Evolutionary conservation across 2,888 invertebrate species (phyloP).

Genomic region (Oxytorus armatus): DNA sequence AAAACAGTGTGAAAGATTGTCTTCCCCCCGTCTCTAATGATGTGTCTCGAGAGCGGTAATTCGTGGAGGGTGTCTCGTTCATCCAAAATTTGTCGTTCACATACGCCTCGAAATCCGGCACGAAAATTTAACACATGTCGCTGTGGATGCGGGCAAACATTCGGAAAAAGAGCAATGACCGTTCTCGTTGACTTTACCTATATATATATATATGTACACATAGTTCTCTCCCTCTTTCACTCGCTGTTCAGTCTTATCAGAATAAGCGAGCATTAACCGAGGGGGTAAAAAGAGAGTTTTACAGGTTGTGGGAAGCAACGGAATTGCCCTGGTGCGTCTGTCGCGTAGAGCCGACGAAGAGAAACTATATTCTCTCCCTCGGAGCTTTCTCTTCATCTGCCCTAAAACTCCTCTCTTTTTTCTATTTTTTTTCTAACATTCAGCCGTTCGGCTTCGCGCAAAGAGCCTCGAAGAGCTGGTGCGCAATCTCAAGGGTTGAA

Average conservation of each 20-base stretch:
- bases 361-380: constrained; percentile 25
- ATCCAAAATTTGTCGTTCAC: constrained; percentile 50
- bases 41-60: constrained; percentile 8
- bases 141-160: constrained; percentile 54
- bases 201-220: neutral
- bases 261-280: constrained; percentile 29
- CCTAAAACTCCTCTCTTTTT: constrained; percentile 18
- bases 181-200: constrained; percentile 34
- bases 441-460: neutral
- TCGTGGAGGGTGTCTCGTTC: constrained; percentile 50
- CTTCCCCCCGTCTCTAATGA: constrained; percentile 23
- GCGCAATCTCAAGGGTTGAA: constrained; percentile 72
- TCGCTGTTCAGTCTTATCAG: constrained; percentile 44
- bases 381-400: constrained; percentile 16
- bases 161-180: constrained; percentile 66
- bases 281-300: constrained; percentile 53
- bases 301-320: constrained; percentile 74
- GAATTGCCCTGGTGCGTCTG: constrained; percentile 44
- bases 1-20: constrained; percentile 66
- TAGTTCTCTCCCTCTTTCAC: neutral
- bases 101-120: constrained; percentile 42
- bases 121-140: constrained; percentile 64
- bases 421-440: constrained; percentile 21
- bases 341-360: neutral
- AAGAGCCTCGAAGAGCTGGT: neutral